Evolutionary conservation across 2,797 vertebrate species (phyloP).

Genomic region (Hapalemur alaotrensis): DNA sequence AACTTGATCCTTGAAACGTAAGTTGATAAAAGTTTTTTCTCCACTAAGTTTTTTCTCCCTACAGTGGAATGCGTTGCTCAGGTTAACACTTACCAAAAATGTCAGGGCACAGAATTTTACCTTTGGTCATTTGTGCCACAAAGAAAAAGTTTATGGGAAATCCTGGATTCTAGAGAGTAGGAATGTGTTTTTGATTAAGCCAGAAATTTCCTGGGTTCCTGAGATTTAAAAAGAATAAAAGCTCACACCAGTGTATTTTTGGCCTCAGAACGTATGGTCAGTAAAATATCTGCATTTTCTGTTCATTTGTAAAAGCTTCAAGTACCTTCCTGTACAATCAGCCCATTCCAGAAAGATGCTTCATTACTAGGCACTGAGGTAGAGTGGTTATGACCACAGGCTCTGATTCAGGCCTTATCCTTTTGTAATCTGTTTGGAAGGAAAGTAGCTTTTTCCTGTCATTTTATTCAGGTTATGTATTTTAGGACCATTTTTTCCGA

Average conservation of each 20-base stretch:
- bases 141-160: background rate
- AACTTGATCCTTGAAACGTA: background rate
- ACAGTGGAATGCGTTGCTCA: background rate
- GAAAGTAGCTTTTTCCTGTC: conserved; percentile 20
- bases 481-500: background rate
- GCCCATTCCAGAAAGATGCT: background rate
- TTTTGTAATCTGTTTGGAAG: conserved; percentile 7
- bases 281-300: background rate
- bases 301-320: background rate
- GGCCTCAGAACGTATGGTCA: background rate
- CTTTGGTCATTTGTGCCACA: background rate
- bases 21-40: background rate
- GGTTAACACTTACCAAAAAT: background rate
- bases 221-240: conserved; percentile 3
- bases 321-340: background rate
- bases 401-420: background rate
- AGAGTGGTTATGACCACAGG: background rate
- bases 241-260: background rate
- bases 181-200: background rate
- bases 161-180: background rate
- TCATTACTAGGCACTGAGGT: background rate
- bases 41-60: background rate
- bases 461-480: conserved; percentile 37
- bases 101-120: background rate
- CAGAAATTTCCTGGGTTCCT: background rate